These are phyloP conservation scores for Stichodactyla helianthus DNA, from an alignment of 64 coral and sea anemone species.

Conservation along the genomic window DNA sequence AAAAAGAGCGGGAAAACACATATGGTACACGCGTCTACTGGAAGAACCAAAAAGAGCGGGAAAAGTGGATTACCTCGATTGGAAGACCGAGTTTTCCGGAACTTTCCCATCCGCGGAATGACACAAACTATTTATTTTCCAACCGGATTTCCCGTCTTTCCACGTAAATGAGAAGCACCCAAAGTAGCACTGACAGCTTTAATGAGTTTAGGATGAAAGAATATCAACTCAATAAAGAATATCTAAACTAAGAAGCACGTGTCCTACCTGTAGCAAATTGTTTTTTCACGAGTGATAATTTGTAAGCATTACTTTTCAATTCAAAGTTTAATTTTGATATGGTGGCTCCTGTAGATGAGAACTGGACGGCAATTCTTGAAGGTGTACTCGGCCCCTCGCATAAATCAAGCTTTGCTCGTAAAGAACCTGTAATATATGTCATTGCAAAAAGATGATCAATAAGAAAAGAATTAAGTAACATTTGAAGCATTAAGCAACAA, in stretches of 20 bases:
- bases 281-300: conserved; percentile 96
- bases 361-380: conserved; percentile 87
- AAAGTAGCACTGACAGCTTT: too few species aligned
- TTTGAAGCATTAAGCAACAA: too few species aligned
- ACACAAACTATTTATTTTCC: too few species aligned
- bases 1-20: too few species aligned
- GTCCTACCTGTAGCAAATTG: conserved; percentile 67
- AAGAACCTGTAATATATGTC: conserved; percentile 39
- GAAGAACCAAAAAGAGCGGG: too few species aligned
- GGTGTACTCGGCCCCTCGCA: conserved; percentile 79
- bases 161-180: too few species aligned
- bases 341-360: conserved; percentile 85
- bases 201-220: neutral
- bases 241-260: too few species aligned
- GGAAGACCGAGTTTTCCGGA: too few species aligned
- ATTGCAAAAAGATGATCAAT: neutral
- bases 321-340: conserved; percentile 97
- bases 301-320: conserved; percentile 84
- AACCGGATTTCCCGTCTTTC: too few species aligned
- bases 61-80: too few species aligned
- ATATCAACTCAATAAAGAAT: neutral
- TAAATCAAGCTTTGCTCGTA: conserved; percentile 86
- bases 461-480: neutral
- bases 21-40: too few species aligned
- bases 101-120: too few species aligned